Base-by-base conservation (phyloP, 2,797 vertebrate species). In the Parotocinclus haroldoi region DNA sequence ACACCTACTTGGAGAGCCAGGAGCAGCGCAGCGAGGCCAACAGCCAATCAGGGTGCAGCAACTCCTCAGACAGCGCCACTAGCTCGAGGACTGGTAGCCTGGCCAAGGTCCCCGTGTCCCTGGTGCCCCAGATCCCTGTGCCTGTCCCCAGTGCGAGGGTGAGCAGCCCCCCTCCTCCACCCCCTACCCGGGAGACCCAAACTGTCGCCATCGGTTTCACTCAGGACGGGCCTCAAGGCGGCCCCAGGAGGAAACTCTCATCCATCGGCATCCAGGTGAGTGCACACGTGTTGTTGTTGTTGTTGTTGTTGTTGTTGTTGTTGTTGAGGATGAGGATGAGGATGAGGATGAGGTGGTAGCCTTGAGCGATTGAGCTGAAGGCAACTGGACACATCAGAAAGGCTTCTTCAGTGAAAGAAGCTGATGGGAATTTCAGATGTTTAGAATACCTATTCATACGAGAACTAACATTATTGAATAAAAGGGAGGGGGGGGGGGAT, bases 41-140 rank as follows among this genome's bases (percentile, higher is more conserved):
- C 78, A 98, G 96, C 89, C 96, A 99, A 72, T 98, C 96, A 3
- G 97, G 95, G 60, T 91, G 90, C 84, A 99, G 97, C 88, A 96
- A 96, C 76, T 99, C 97, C 2, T 97, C 96, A 0, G 96, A 99
- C 87, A 99, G 96, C 83, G 90, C 98, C 82, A 93, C 96, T 89
- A 99, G 96, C 88, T 92, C 95, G 71, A 90, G 93, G 72, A 94
- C 93, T 0, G 90, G 94, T 78, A 93, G 93, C 1, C 90, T 95
- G 83, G 94, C 92, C 0, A 93, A 92, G 75, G 86, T 91, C 55
- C 39, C 78, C 80, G 36, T 89, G 88, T 67, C 78, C 0, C 58
- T 75, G 45, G 60, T 68, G n/a, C 72, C 73, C 36, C 69, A 65
- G 42, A 63, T 51, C 19, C 76, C 71, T 7, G 52, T 75, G 9